Evolutionary conservation across 2,113 vertebrate genomes (phyloP), one percentile per base, ranked within the genome.

Genomic region (Lanius ludovicianus): DNA sequence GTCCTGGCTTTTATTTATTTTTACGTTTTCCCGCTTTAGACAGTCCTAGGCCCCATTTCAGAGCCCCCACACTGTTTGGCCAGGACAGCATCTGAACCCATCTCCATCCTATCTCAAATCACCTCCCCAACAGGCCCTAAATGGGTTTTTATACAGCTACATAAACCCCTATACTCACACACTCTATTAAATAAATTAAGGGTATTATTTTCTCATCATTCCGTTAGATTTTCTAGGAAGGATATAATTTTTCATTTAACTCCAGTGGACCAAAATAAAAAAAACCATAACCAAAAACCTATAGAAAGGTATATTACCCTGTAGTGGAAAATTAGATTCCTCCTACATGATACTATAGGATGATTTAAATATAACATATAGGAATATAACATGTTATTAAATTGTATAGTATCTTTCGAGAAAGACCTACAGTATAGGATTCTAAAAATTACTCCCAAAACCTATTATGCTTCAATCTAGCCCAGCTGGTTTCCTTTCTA

Each of bases 191-290:
- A 87, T 80, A 90, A 90, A 94, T 83, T 88, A 90, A 89, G 84
- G 80, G 76, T 95, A 87, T 90, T 95, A 84, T 95, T 95, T 96
- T 90, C 86, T 87, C 33, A 75, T 92, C 20, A 90, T 67, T 88
- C 64, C 67, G 39, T 64, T 79, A 53, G 39, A 46, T 74, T 87
- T 90, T 89, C 68, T 86, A 93, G 83, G 76, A 95, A 96, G 77
- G 87, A 50, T 95, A 47, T 89, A 94, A 91, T 96, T 94, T 95
- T 91, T 93, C 74, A 89, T 84, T 92, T 97, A 89, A 81, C 56
- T 84, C 55, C 55, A 77, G 3, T 44, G 60, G 80, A 73, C 7
- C 0, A 79, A 69, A 63, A 63, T 18, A 47, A 55, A 53, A 37
- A 57, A 69, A 46, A 0, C 1, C 73, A 87, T 74, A 88, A 55